phyloP scores from a whole-genome alignment of 2,113 vertebrate genomes.

The Cheilinus undulatus region DNA sequence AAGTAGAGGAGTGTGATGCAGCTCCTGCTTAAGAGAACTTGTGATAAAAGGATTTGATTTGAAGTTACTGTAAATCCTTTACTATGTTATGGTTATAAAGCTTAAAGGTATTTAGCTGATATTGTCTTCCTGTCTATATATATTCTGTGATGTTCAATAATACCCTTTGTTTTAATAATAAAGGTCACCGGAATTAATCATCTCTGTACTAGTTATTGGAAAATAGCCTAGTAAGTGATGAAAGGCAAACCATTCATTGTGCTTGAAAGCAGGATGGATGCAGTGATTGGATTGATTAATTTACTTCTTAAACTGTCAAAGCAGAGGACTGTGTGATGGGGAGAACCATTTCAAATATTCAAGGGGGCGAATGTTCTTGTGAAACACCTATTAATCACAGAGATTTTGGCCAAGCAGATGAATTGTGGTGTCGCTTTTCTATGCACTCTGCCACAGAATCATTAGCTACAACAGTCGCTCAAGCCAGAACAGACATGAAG shows the following conservation, averaged over 20 bases:
- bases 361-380: constrained; percentile 76
- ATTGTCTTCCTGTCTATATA: constrained; percentile 60
- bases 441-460: constrained; percentile 75
- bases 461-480: constrained; percentile 80
- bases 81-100: constrained; percentile 10
- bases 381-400: constrained; percentile 84
- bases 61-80: constrained; percentile 18
- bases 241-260: constrained; percentile 75
- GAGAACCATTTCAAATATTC: constrained; percentile 81
- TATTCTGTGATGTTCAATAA: constrained; percentile 49
- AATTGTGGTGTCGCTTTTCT: constrained; percentile 76
- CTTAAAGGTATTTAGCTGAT: constrained; percentile 42
- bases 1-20: constrained; percentile 6
- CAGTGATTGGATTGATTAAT: constrained; percentile 77
- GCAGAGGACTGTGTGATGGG: constrained; percentile 70
- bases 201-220: constrained; percentile 68
- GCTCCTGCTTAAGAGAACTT: constrained; percentile 31
- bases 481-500: constrained; percentile 72
- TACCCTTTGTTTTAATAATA: constrained; percentile 58
- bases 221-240: constrained; percentile 70
- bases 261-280: constrained; percentile 75
- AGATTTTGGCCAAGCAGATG: constrained; percentile 77
- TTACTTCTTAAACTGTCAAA: constrained; percentile 80
- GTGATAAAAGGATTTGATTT: constrained; percentile 40
- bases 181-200: constrained; percentile 68